Percentiles rank a stretch among this genome's conserved stretches.
Conservation (phyloP, 2,797 vertebrate species). For the Eleutherodactylus coqui region DNA sequence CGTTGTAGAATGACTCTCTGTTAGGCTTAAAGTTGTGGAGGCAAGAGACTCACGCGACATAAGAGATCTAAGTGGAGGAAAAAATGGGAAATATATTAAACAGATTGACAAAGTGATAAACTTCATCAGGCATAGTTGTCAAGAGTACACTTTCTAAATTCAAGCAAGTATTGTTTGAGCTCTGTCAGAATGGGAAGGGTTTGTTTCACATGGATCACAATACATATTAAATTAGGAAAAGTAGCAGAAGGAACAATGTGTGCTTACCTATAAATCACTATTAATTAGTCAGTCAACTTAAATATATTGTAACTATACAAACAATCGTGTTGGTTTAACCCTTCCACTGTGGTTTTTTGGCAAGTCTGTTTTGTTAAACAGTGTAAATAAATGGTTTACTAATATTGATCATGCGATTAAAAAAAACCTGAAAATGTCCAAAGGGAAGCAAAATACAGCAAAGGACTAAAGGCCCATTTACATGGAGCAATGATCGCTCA, state of each 20-base stretch:
- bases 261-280: conserved; percentile 39
- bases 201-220: conserved; percentile 59
- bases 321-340: conserved; percentile 16
- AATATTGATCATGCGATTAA: not conserved
- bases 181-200: conserved; percentile 16
- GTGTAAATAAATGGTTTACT: not conserved
- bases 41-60: conserved; percentile 86
- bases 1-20: conserved; percentile 85
- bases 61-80: conserved; percentile 80
- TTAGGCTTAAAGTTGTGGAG: conserved; percentile 85
- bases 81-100: conserved; percentile 35
- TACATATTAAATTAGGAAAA: conserved; percentile 53
- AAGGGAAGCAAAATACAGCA: not conserved
- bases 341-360: not conserved
- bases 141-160: not conserved
- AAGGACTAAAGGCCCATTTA: not conserved
- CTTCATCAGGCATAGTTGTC: not conserved
- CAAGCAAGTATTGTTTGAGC: conserved; percentile 46
- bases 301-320: conserved; percentile 39
- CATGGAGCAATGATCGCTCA: too few species aligned
- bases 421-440: not conserved
- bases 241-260: conserved; percentile 54
- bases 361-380: not conserved
- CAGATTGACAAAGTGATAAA: conserved; percentile 23
- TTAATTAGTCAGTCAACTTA: conserved; percentile 33